Conservation (phyloP, 2,888 invertebrate species). For the Hyposoter dolosus region DNA sequence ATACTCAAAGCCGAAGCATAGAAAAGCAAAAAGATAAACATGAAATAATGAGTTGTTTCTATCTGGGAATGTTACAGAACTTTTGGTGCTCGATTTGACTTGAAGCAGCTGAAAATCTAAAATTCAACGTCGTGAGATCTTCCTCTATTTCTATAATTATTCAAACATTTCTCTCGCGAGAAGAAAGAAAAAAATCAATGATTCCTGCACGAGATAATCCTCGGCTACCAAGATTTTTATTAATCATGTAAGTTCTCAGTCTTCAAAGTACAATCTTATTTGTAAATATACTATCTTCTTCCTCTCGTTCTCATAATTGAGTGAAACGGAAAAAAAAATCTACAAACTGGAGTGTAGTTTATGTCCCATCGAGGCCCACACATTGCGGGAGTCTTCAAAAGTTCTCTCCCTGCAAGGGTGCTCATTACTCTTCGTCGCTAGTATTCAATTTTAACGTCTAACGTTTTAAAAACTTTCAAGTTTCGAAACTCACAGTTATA, state of each 20-base stretch:
- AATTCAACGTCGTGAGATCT: slow-evolving; percentile 53
- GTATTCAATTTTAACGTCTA: slow-evolving; percentile 56
- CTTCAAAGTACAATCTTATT: slow-evolving; percentile 67
- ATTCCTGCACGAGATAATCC: slow-evolving; percentile 37
- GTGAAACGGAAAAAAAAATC: slow-evolving; percentile 42
- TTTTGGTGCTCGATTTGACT: slow-evolving; percentile 77
- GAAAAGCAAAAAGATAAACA: not conserved
- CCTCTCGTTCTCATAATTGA: slow-evolving; percentile 37
- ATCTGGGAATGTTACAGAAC: slow-evolving; percentile 74
- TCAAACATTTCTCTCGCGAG: slow-evolving; percentile 25
- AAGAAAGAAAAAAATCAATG: slow-evolving; percentile 33
- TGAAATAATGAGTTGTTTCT: slow-evolving; percentile 40
- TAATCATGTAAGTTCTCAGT: slow-evolving; percentile 64
- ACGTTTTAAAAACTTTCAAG: slow-evolving; percentile 57
- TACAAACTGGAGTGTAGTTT: slow-evolving; percentile 54
- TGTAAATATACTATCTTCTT: slow-evolving; percentile 66
- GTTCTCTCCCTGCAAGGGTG: slow-evolving; percentile 31
- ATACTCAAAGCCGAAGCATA: not conserved
- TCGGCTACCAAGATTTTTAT: slow-evolving; percentile 64
- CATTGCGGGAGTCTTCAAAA: slow-evolving; percentile 48
- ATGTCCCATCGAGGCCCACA: slow-evolving; percentile 27
- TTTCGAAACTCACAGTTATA: slow-evolving; percentile 52
- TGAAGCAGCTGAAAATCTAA: slow-evolving; percentile 58
- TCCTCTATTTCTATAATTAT: slow-evolving; percentile 62
- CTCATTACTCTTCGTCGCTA: slow-evolving; percentile 31